These are phyloP conservation scores for Calephelis nemesis DNA, from an alignment of 1,140 invertebrate species.

Conservation along the genomic window DNA sequence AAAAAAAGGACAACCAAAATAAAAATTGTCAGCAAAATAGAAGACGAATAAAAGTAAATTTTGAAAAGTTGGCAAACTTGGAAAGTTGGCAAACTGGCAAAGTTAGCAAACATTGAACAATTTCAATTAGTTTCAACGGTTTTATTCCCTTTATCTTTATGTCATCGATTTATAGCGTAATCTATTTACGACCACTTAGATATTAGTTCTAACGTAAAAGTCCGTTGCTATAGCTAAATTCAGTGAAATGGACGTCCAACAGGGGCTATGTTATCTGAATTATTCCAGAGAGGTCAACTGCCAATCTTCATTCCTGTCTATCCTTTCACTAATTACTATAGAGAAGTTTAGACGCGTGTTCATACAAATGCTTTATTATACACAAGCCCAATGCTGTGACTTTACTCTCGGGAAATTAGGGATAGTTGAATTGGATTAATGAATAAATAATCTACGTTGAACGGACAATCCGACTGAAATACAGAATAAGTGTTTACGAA, in stretches of 20 bases:
- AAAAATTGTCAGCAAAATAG: no score
- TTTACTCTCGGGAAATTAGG: neutral
- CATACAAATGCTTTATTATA: constrained; percentile 14
- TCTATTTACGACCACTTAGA: neutral
- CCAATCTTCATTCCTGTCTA: constrained; percentile 22
- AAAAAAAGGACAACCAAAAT: no score
- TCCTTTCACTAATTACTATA: constrained; percentile 13
- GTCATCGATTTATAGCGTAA: neutral
- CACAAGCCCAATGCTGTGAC: neutral
- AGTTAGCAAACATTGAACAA: no score
- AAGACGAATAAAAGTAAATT: no score
- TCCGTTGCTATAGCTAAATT: neutral
- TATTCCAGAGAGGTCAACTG: constrained; percentile 18
- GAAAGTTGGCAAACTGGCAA: no score
- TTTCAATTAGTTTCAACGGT: no score
- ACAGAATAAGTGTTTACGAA: no score
- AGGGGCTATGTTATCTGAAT: constrained; percentile 9
- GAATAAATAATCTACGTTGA: no score
- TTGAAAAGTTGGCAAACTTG: neutral
- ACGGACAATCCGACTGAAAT: no score
- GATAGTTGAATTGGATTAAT: no score
- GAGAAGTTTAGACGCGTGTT: constrained; percentile 12
- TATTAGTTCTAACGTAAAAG: constrained; percentile 5
- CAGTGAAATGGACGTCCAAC: neutral
- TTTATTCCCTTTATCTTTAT: neutral